Evolutionary conservation across 2,113 vertebrate species (phyloP).

Genomic region (Cebidichthys violaceus): DNA sequence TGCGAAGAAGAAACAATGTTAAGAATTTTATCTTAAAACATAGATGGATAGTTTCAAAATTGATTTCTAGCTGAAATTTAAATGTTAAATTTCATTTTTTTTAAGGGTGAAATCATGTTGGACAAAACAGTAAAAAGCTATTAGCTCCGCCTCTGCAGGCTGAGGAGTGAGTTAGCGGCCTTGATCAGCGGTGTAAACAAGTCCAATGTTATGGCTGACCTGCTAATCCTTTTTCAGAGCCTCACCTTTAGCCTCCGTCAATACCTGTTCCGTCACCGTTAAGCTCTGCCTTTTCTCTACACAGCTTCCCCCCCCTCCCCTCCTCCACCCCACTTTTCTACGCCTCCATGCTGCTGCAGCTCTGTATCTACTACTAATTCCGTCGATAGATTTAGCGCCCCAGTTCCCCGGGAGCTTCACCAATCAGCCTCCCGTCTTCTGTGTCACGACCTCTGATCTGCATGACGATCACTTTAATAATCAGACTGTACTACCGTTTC

Average conservation of each 20-base stretch:
- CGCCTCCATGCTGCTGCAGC: background rate
- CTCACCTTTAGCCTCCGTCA: conserved; percentile 49
- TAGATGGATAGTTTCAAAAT: background rate
- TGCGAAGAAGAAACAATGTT: background rate
- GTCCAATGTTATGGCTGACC: conserved; percentile 37
- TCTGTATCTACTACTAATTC: background rate
- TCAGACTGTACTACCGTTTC: background rate
- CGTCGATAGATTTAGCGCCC: background rate
- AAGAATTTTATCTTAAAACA: conserved; percentile 2
- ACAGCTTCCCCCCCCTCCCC: background rate
- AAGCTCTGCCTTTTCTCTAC: conserved; percentile 17
- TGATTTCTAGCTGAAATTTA: background rate
- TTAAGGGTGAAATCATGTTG: background rate
- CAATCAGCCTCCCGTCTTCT: background rate
- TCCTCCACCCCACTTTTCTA: background rate
- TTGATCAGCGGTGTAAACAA: conserved; percentile 24
- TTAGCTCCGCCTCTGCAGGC: background rate
- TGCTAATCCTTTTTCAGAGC: conserved; percentile 50
- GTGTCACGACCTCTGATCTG: background rate
- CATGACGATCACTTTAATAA: background rate
- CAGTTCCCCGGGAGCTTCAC: background rate
- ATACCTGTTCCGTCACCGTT: conserved; percentile 37
- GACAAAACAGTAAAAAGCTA: background rate
- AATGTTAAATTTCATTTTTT: background rate
- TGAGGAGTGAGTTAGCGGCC: conserved; percentile 4